Percentiles rank a stretch among this genome's conserved stretches.
Conservation (phyloP, 2,113 vertebrate species). For the Leptodactylus fuscus region DNA sequence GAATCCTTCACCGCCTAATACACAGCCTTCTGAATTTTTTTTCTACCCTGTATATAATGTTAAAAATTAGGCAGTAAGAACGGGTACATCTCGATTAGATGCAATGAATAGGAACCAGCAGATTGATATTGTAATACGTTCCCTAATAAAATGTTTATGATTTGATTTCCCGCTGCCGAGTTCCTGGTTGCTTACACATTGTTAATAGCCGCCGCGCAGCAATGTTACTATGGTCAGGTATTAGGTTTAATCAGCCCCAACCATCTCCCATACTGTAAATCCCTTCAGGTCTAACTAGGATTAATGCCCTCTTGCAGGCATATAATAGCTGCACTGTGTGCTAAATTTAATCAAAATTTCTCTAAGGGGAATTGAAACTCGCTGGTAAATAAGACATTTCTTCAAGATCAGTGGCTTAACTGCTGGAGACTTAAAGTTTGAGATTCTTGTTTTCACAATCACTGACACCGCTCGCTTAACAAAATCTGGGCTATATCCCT, state of each 20-base stretch:
- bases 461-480: constrained; percentile 18
- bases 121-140: not conserved
- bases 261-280: constrained; percentile 48
- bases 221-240: constrained; percentile 42
- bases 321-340: constrained; percentile 44
- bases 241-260: constrained; percentile 54
- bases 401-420: constrained; percentile 40
- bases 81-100: not conserved
- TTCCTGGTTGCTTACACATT: not conserved
- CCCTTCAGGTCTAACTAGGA: constrained; percentile 19
- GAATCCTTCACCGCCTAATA: not conserved
- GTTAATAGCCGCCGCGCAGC: constrained; percentile 15
- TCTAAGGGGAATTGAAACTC: constrained; percentile 48
- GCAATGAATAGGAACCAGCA: not conserved
- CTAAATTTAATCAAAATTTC: constrained; percentile 42
- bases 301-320: constrained; percentile 23
- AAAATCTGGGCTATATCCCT: not conserved
- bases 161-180: not conserved
- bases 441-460: constrained; percentile 21
- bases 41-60: not conserved
- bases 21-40: not conserved
- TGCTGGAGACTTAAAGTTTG: constrained; percentile 25
- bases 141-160: not conserved
- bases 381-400: constrained; percentile 2
- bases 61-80: not conserved